Conservation (phyloP, 1,140 invertebrate species). For the Bombus terrestris region DNA sequence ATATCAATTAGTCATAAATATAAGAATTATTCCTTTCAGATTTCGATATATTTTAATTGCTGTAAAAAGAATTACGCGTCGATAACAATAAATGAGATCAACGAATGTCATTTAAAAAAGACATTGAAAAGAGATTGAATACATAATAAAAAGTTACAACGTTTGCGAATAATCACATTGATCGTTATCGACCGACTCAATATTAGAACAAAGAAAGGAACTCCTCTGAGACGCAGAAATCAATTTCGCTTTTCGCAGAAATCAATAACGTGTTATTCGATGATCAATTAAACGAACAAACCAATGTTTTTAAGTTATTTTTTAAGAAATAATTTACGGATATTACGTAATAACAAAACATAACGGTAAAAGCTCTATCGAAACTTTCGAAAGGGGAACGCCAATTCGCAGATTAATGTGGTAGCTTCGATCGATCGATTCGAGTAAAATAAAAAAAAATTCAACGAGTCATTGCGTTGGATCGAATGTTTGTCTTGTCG, state of each 20-base stretch:
- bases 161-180: no score
- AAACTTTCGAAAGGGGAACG: background rate
- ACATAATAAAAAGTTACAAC: no score
- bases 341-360: background rate
- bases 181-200: background rate
- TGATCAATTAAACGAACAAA: background rate
- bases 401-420: constrained; percentile 27
- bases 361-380: background rate
- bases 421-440: background rate
- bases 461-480: background rate
- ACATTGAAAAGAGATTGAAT: background rate
- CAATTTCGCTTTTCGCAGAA: background rate
- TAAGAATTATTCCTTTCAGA: background rate
- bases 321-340: background rate
- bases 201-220: background rate
- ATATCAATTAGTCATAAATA: no score
- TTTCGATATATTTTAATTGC: background rate
- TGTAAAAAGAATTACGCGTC: no score
- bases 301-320: background rate
- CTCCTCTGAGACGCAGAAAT: background rate
- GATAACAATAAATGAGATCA: no score
- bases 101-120: background rate
- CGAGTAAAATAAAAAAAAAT: background rate
- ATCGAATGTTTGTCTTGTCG: background rate
- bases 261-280: background rate